Base-by-base conservation (phyloP, 2,113 vertebrate genomes). In the Sprattus sprattus region DNA sequence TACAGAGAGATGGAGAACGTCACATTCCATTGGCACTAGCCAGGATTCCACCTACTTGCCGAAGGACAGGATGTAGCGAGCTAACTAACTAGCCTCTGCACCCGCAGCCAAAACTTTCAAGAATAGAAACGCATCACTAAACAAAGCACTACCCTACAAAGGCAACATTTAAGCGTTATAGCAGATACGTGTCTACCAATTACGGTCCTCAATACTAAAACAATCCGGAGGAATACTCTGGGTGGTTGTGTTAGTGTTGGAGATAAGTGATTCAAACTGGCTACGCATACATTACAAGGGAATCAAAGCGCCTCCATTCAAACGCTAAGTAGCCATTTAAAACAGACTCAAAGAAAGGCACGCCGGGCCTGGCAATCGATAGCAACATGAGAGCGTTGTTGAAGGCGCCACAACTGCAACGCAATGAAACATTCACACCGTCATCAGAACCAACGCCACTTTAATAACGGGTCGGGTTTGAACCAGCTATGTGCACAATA, bases 301-400 rank as follows among this genome's bases (percentile, higher is more conserved):
- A 82, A 83, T 75, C 20, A 75, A 81, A 75, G 16, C 60, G 7
- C 39, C 71, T 67, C 49, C 39, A 81, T 54, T 82, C 7, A 16
- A 32, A 10, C 45, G 80, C 6, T 46, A 57, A 7, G 45, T 71
- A 49, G 8, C 9, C 50, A 85, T 85, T 85, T 85, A 88, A 88
- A 85, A 32, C 50, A 22, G 20, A 81, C 9, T 47, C 44, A 6
- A 25, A 22, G 39, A n/a, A 39, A 7, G 57, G 67, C 57, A 25
- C 46, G n/a, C n/a, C n/a, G 45, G 87, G 84, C 87, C 87, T 83
- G 22, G 60, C 6, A 25, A 64, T 64, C 60, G 22, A 64, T 22
- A 25, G 60, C 25, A 64, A 64, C 60, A n/a, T n/a, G n/a, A n/a
- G 57, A 64, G 9, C 20, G 4, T 7, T 7, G 60, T 25, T n/a